Percentiles rank a stretch among this genome's conserved stretches.
Evolutionary conservation across 1,140 invertebrate species (phyloP).

Genomic region (Asbolus verrucosus): DNA sequence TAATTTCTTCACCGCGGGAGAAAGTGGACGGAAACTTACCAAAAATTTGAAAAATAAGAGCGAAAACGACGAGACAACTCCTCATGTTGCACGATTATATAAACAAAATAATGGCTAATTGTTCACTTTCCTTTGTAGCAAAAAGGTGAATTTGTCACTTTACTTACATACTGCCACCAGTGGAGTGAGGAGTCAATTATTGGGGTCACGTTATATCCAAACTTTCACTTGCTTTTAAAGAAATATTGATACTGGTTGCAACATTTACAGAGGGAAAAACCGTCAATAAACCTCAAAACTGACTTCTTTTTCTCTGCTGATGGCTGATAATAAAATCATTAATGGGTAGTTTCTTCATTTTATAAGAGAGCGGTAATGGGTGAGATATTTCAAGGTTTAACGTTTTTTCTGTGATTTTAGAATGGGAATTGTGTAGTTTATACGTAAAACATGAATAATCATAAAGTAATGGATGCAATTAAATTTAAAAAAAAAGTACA

Average conservation of each 20-base stretch:
- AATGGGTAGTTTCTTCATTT: constrained; percentile 34
- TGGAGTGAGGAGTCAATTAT: constrained; percentile 19
- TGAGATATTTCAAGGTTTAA: constrained; percentile 27
- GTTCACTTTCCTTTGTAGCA: no score
- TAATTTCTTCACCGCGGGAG: background rate
- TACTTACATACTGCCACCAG: constrained; percentile 1
- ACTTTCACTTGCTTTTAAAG: constrained; percentile 18
- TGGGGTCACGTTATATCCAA: constrained; percentile 32
- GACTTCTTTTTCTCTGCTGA: background rate
- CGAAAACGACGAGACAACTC: constrained; percentile 1
- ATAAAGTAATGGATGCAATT: background rate
- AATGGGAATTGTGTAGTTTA: background rate
- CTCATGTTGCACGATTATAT: constrained; percentile 6
- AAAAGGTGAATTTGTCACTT: background rate
- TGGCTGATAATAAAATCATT: constrained; percentile 3
- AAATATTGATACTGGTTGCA: background rate
- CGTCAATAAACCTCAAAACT: background rate
- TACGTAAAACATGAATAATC: constrained; percentile 7
- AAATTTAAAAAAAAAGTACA: background rate
- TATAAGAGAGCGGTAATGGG: constrained; percentile 20
- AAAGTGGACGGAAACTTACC: constrained; percentile 6
- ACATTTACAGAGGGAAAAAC: no score
- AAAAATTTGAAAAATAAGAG: constrained; percentile 18
- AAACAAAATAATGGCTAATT: no score
- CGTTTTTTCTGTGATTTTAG: background rate